phyloP scores from a whole-genome alignment of 2,113 vertebrate species.

The Strigops habroptila region DNA sequence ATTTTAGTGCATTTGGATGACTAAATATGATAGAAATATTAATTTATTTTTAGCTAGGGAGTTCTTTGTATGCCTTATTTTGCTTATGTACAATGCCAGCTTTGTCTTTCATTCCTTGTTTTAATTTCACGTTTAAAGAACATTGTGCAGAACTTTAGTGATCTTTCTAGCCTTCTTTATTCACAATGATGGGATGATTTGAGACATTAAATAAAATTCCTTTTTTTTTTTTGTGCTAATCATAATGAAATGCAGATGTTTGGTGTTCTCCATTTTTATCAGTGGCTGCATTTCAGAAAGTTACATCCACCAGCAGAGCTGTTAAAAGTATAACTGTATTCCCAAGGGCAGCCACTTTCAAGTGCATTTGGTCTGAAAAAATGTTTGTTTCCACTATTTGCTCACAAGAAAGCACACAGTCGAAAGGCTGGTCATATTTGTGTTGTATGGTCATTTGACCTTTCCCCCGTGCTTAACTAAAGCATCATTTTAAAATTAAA shows the following conservation, averaged over 20 bases:
- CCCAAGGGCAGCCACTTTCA: neutral
- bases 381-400: neutral
- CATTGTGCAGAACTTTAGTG: neutral
- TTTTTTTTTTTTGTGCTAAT: neutral
- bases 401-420: neutral
- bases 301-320: neutral
- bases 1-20: neutral
- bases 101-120: neutral
- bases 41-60: neutral
- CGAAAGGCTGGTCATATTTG: neutral
- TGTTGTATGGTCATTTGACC: neutral
- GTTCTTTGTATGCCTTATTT: neutral
- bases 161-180: neutral
- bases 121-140: neutral
- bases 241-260: constrained; percentile 7
- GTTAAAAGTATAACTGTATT: neutral
- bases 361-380: neutral
- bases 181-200: neutral
- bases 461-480: neutral
- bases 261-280: neutral
- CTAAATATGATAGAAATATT: neutral
- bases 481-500: neutral
- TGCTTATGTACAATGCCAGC: neutral
- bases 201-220: neutral
- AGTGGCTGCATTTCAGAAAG: neutral